phyloP scores from a whole-genome alignment of 2,797 vertebrate genomes.

The Lagodon rhomboides region DNA sequence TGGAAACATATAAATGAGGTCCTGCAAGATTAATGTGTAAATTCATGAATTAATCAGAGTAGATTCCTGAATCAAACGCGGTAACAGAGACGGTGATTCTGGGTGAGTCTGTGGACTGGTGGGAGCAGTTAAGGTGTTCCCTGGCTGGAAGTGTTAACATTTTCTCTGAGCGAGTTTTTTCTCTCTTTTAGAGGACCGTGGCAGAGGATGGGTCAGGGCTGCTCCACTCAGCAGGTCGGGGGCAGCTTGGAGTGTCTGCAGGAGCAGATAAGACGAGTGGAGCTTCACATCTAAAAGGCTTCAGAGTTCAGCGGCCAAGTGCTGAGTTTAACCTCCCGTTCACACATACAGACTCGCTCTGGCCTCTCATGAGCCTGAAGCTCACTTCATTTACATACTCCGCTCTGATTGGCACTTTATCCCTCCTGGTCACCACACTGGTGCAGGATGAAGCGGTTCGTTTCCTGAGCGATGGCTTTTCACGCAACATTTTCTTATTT shows the following conservation, averaged over 20 bases:
- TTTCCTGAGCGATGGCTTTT: neutral
- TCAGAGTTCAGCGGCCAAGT: constrained; percentile 24
- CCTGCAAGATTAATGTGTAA: constrained; percentile 14
- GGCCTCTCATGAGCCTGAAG: neutral
- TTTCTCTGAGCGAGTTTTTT: constrained; percentile 24
- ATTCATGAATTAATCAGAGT: constrained; percentile 18
- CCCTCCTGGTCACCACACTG: neutral
- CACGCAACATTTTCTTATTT: neutral
- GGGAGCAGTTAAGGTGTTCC: constrained; percentile 28
- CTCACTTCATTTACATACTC: neutral
- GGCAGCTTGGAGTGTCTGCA: constrained; percentile 46
- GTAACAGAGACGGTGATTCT: constrained; percentile 8
- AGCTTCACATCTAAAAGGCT: constrained; percentile 35
- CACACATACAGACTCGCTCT: neutral
- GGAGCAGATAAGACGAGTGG: constrained; percentile 63
- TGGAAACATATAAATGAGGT: neutral
- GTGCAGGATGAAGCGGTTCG: neutral
- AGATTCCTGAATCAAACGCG: neutral
- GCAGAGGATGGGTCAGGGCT: constrained; percentile 36
- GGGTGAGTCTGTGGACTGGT: neutral
- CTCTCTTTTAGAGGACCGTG: constrained; percentile 4
- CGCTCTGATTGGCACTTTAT: neutral
- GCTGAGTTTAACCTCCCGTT: constrained; percentile 10
- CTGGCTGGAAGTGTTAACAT: constrained; percentile 44
- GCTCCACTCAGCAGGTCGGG: constrained; percentile 45